Conservation (phyloP, 1,140 invertebrate genomes). For the Atta cephalotes region DNA sequence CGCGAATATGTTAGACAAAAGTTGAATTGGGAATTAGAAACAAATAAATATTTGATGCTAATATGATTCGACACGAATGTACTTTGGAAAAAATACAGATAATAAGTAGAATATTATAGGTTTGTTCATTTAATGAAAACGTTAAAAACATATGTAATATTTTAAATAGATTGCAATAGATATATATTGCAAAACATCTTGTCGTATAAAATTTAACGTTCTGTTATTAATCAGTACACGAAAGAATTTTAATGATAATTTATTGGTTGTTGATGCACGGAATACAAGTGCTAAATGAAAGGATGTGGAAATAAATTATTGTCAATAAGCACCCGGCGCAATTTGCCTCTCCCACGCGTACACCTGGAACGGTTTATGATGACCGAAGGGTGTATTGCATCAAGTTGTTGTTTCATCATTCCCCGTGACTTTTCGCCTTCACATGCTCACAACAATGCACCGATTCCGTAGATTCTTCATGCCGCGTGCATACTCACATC, state of each 20-base stretch:
- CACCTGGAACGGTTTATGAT: conserved; percentile 70
- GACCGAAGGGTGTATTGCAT: conserved; percentile 73
- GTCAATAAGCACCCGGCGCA: conserved; percentile 56
- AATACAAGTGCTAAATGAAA: conserved; percentile 29
- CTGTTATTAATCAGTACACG: conserved; percentile 5
- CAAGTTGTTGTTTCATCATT: conserved; percentile 74
- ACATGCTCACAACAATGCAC: conserved; percentile 65
- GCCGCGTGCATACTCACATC: background rate
- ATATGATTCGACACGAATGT: background rate
- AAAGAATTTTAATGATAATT: conserved; percentile 49
- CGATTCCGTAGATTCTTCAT: conserved; percentile 62
- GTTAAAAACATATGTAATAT: background rate
- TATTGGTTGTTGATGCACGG: conserved; percentile 26
- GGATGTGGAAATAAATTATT: conserved; percentile 56
- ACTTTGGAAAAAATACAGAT: too few relatives aligned
- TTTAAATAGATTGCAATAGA: background rate
- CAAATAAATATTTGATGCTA: conserved; percentile 14
- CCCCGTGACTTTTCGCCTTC: conserved; percentile 41
- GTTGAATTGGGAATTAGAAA: background rate
- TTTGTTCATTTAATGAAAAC: background rate
- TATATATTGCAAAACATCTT: background rate
- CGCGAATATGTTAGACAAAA: background rate
- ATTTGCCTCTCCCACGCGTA: conserved; percentile 67
- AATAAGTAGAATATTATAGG: background rate
- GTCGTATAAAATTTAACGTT: background rate